Evolutionary conservation across 2,888 invertebrate species (phyloP), one percentile per base, ranked within the genome.

Genomic region (Cryptosula pallasiana): DNA sequence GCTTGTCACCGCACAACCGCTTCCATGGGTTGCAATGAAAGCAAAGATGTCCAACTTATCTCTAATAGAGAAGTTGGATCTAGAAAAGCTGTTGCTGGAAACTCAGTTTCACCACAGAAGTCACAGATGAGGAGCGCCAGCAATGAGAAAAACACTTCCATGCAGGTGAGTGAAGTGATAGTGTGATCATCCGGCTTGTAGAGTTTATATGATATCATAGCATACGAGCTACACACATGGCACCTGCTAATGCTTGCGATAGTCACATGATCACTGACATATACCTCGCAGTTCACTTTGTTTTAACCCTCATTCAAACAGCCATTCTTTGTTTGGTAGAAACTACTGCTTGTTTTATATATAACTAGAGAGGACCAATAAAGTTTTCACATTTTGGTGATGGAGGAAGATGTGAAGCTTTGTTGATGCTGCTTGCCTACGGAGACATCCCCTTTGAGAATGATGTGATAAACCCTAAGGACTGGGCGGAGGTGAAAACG

Each of bases 401-500:
- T 63, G 63, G 63, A 5, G 63, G 63, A 3, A 27, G 63, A 27
- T 63, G 63, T 63, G 63, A 63, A 27, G 29, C 63, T 34, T 32
- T 63, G 27, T 16, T 63, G 13, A 63, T 74, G 70, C 70, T 73
- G 29, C 72, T 74, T 36, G 57, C 55, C 9, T 73, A 71, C 55
- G 69, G 69, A n/a, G 72, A 70, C 23, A 58, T 72, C n/a, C 71
- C 74, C 3, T 76, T 71, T 54, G 74, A 74, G n/a, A 75, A 76
- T 54, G 73, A 71, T 13, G 36, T 72, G 16, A 71, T 75, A 0
- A 29, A 73, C 29, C 57, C 69, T 54, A 71, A 73, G 23, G 74
- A 75, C 69, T 76, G 76, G 76, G 69, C 73, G 5, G 70, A 71
- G 16, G 29, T 75, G n/a, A 76, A 76, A 74, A 69, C 74, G 71